Evolutionary conservation across 2,113 vertebrate genomes (phyloP), one percentile per base, ranked within the genome.

Genomic region (Ariopsis seemanni): DNA sequence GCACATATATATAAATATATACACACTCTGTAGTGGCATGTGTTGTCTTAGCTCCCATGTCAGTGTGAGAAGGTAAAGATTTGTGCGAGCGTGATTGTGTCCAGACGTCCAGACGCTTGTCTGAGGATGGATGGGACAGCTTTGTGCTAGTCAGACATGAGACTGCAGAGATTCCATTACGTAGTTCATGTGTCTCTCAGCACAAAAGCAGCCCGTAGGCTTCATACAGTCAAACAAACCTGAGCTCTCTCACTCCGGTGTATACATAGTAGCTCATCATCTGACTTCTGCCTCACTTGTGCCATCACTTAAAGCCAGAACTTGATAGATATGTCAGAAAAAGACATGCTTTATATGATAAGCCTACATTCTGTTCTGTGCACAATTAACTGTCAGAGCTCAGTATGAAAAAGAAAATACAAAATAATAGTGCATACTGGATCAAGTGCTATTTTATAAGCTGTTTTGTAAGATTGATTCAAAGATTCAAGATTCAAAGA

Each of bases 161-260:
- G 92, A 94, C 92, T 89, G 79, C 92, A 93, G 92, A 95, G 93
- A 93, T 95, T 95, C 94, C 95, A 95, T 95, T 94, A 94, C 94
- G 93, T 95, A 90, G 91, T 86, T 63, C 82, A 89, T 82, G 83
- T 90, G 89, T 88, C 87, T 88, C 90, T 93, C 92, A 91, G 92
- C 83, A 85, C 93, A 92, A 92, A 93, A 92, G 90, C 89, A 90
- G 82, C 85, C 90, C 62, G 52, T 90, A 90, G 77, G 77, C 85
- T 88, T 90, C 89, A 89, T 79, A 78, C 74, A 65, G 90, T 90
- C 89, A 90, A 90, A 92, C 92, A 90, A 90, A 83, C 88, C 85
- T 83, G 87, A 89, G 71, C 78, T 62, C 82, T 85, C 85, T 71
- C 85, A 81, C 58, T 78, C 7, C 42, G 67, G 62, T 90, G 82